phyloP scores from a whole-genome alignment of 2,113 vertebrate genomes.

The Taxidea taxus region DNA sequence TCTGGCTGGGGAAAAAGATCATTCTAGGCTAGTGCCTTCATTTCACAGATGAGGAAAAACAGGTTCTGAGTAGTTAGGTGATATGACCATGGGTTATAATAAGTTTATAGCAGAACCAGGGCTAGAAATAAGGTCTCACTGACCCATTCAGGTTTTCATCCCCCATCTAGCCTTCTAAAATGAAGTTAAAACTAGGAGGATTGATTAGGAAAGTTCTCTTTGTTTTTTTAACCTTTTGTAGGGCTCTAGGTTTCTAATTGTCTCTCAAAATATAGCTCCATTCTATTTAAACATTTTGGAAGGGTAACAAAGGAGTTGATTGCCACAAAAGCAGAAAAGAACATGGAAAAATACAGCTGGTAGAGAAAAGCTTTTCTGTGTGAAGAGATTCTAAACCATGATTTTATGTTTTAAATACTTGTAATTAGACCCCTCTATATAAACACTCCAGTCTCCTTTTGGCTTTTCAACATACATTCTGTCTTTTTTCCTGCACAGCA shows the following conservation, averaged over 20 bases:
- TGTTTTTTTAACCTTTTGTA: neutral
- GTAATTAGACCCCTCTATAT: constrained; percentile 18
- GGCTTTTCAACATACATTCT: neutral
- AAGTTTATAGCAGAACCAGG: neutral
- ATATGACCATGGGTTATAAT: neutral
- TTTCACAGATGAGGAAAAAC: neutral
- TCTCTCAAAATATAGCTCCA: constrained; percentile 27
- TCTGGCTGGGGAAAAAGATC: neutral
- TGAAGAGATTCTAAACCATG: constrained; percentile 40
- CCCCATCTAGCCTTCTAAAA: neutral
- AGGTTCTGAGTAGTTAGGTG: neutral
- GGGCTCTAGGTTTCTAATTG: constrained; percentile 16
- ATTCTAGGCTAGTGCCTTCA: neutral
- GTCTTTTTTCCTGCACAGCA: neutral
- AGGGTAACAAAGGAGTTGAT: constrained; percentile 27
- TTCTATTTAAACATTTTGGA: constrained; percentile 46
- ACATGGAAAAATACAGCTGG: constrained; percentile 10
- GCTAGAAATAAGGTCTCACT: neutral
- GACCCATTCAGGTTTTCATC: neutral
- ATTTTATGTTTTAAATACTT: constrained; percentile 51
- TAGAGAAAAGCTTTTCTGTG: neutral
- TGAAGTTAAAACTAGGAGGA: constrained; percentile 21
- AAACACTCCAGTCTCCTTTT: constrained; percentile 11
- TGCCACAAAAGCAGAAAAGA: constrained; percentile 37
- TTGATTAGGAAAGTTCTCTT: neutral